phyloP scores from a whole-genome alignment of 1,140 invertebrate genomes.

The Varroa destructor region DNA sequence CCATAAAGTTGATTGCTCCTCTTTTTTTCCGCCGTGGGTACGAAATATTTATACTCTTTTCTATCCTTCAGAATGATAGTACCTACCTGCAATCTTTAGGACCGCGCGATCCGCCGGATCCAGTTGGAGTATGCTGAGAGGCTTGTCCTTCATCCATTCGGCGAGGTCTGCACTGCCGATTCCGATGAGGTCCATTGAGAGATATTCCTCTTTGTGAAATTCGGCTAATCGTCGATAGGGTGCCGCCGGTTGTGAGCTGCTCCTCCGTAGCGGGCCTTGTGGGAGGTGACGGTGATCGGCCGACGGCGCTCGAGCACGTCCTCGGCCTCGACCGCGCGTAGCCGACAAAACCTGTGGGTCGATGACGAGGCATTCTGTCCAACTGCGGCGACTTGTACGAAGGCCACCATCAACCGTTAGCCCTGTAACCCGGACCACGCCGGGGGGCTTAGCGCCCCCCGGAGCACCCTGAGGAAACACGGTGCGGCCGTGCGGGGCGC shows the following conservation, averaged over 20 bases:
- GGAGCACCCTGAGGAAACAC: background rate
- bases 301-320: constrained; percentile 11
- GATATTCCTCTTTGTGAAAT: constrained; percentile 26
- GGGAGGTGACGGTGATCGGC: constrained; percentile 21
- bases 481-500: no score
- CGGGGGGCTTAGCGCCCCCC: background rate
- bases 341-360: constrained; percentile 3
- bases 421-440: constrained; percentile 10
- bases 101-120: constrained; percentile 86
- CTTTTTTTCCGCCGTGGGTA: no score
- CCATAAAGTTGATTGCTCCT: no score
- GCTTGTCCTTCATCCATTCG: constrained; percentile 89
- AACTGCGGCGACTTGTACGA: constrained; percentile 20
- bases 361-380: constrained; percentile 27
- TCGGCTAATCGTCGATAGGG: constrained; percentile 20
- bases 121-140: constrained; percentile 82
- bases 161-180: constrained; percentile 51
- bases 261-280: constrained; percentile 13
- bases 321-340: background rate
- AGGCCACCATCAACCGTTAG: constrained; percentile 17
- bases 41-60: no score
- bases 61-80: background rate
- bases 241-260: constrained; percentile 18
- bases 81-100: constrained; percentile 80
- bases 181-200: constrained; percentile 8